Percentiles rank a stretch among this genome's conserved stretches.
phyloP scores from a whole-genome alignment of 2,888 invertebrate species.

The Lasius fuliginosus region DNA sequence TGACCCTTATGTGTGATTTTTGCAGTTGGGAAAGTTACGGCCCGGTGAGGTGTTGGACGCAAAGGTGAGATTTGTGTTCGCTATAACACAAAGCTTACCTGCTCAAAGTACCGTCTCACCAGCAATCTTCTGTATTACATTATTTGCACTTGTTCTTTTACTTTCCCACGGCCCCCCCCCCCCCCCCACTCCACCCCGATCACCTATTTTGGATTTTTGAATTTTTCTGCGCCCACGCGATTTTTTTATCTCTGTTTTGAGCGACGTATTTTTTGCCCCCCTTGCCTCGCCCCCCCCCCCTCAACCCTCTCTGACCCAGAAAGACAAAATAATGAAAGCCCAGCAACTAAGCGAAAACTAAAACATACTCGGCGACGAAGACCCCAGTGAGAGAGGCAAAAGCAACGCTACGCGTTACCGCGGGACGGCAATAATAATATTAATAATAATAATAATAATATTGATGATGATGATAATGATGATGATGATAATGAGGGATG shows the following conservation, averaged over 20 bases:
- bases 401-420: conserved; percentile 60
- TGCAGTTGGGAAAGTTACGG: conserved; percentile 92
- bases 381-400: conserved; percentile 64
- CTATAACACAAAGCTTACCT: conserved; percentile 87
- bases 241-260: conserved; percentile 12
- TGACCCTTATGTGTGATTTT: conserved; percentile 83
- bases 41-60: conserved; percentile 92
- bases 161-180: conserved; percentile 55
- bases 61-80: conserved; percentile 91
- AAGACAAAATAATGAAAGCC: conserved; percentile 32
- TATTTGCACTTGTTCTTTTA: conserved; percentile 46
- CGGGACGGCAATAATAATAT: conserved; percentile 74
- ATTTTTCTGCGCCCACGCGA: conserved; percentile 34
- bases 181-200: not conserved
- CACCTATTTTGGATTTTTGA: conserved; percentile 59
- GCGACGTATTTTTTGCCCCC: not conserved
- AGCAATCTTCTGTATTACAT: conserved; percentile 58
- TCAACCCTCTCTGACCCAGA: not conserved
- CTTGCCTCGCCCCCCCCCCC: not conserved
- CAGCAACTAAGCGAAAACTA: conserved; percentile 59
- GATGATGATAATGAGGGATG: not conserved
- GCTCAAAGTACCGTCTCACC: conserved; percentile 77
- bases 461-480: not conserved
- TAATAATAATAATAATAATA: conserved; percentile 41
- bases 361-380: conserved; percentile 51